Evolutionary conservation across 2,888 invertebrate species (phyloP), one percentile per base, ranked within the genome.

Genomic region (Cataglyphis altisquamis): DNA sequence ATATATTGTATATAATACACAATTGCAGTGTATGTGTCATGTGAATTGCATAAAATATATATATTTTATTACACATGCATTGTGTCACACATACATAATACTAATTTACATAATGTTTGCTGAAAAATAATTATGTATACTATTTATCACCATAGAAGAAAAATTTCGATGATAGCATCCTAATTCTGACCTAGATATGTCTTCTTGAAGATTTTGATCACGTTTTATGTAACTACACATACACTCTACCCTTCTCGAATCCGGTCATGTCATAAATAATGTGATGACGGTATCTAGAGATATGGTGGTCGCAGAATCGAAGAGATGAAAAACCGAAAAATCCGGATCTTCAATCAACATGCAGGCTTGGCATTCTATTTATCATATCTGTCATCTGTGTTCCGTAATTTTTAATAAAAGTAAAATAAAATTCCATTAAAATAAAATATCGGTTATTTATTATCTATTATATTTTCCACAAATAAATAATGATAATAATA

Each of bases 261-360:
- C 48, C 45, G 21, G 45, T 83, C 60, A 21, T 60, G 52, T 81
- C 73, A 86, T 86, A 86, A 81, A 86, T 86, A 83, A 86, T 83
- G 75, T 45, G 60, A 8, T 18, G n/a, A 21, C 60, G 62, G 66
- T 72, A 64, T 29, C 52, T 25, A 55, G n/a, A 68, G 55, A 45
- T 39, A 32, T 48, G 48, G 12, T 41, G 63, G 48, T 41, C 41
- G 36, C 66, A 52, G 67, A 84, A 70, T 12, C 15, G 9, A 63
- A 55, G 32, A 55, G 29, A 80, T 6, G 32, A 57, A 48, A 48
- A 15, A 8, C 2, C 15, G 52, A 74, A 66, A 81, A 77, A 77
- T 12, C 10, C 25, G 48, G 18, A 48, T 52, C 45, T 60, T 63
- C 64, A 36, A 78, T 80, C 82, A 48, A 52, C 15, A 25, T 45